These are phyloP conservation scores for Phylloscopus whistleri DNA, from an alignment of 2,113 vertebrate genomes.

Conservation along the genomic window DNA sequence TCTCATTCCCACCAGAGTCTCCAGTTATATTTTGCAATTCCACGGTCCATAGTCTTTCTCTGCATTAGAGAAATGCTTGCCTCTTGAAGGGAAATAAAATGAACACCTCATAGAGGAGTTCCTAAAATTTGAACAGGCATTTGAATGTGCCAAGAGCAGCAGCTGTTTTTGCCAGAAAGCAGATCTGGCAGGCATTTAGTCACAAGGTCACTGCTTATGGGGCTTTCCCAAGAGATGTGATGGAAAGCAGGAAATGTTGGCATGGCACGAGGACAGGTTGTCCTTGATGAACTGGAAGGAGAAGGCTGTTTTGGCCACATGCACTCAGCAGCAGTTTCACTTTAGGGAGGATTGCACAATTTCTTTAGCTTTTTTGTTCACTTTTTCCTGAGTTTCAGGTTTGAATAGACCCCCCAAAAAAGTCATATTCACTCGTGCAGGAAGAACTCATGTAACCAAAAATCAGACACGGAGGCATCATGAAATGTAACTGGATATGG, in stretches of 20 bases:
- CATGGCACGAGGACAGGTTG: conserved; percentile 41
- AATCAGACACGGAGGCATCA: not conserved
- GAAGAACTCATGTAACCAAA: not conserved
- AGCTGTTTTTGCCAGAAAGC: conserved; percentile 68
- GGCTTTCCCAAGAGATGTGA: conserved; percentile 54
- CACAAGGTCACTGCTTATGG: conserved; percentile 66
- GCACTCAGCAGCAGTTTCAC: conserved; percentile 7
- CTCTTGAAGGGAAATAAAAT: conserved; percentile 55
- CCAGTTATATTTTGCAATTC: conserved; percentile 23
- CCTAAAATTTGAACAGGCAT: conserved; percentile 56
- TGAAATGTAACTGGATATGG: not conserved
- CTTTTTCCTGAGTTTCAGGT: not conserved
- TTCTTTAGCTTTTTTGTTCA: not conserved
- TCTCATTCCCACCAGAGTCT: not conserved
- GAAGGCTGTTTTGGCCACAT: conserved; percentile 65
- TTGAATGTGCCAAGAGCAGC: conserved; percentile 58
- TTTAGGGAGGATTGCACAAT: not conserved
- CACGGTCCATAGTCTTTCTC: not conserved
- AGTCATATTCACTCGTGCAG: not conserved
- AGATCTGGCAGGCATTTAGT: conserved; percentile 64
- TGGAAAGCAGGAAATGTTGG: conserved; percentile 54
- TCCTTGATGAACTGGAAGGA: conserved; percentile 68
- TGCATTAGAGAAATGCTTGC: conserved; percentile 40
- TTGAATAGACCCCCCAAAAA: not conserved
- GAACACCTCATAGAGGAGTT: conserved; percentile 50